Conservation (phyloP, 2,888 invertebrate genomes). For the Meganola albula region DNA sequence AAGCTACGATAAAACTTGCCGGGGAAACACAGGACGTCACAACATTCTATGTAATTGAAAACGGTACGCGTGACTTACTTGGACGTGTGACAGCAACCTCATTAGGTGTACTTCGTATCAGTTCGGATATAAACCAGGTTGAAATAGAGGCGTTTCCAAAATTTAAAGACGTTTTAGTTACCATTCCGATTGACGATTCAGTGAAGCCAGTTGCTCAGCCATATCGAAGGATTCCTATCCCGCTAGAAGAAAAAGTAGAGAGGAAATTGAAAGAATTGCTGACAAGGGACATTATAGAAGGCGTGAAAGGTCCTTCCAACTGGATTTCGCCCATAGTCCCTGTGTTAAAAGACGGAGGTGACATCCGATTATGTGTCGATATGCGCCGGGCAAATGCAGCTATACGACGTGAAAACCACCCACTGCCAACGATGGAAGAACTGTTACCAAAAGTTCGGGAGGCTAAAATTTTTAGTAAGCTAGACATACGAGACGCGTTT, state of each 20-base stretch:
- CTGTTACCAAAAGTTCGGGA: conserved; percentile 10
- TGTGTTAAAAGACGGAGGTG: conserved; percentile 23
- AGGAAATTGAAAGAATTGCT: conserved; percentile 21
- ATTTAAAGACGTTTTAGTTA: conserved; percentile 13
- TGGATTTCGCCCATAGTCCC: conserved; percentile 30
- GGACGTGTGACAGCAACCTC: conserved; percentile 11
- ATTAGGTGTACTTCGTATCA: conserved; percentile 15
- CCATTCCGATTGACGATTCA: conserved; percentile 9
- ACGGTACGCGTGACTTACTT: conserved; percentile 17
- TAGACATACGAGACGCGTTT: conserved; percentile 15
- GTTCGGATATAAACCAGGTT: conserved; percentile 8
- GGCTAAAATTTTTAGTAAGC: conserved; percentile 8
- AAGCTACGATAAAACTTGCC: conserved; percentile 8
- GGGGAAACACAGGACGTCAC: conserved; percentile 3
- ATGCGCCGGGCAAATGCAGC: conserved; percentile 32
- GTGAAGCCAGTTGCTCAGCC: conserved; percentile 12
- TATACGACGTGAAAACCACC: conserved; percentile 27
- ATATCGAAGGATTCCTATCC: conserved; percentile 11
- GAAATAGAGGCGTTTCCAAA: conserved; percentile 22
- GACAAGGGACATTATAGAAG: conserved; percentile 23
- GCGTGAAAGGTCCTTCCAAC: conserved; percentile 13
- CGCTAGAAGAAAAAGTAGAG: conserved; percentile 15
- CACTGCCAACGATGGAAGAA: conserved; percentile 29
- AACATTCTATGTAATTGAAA: conserved; percentile 17
- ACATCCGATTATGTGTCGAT: conserved; percentile 26